A percentile compares a stretch with the other conserved stretches of the same genome.
Evolutionary conservation across 2,797 vertebrate species (phyloP).

Genomic region (Diplodus sargus): DNA sequence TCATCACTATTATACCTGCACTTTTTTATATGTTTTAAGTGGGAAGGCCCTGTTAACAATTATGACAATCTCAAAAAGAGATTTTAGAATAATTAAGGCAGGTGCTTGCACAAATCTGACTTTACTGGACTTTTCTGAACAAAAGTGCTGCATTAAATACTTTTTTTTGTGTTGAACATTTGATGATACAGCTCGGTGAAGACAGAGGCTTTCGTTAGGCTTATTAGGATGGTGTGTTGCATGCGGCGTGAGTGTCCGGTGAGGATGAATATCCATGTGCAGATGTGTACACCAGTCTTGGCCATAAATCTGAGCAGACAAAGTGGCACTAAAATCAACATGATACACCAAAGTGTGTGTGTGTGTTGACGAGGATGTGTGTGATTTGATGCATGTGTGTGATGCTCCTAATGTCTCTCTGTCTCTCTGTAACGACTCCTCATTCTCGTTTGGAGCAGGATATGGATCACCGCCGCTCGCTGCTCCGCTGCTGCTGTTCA

Average conservation of each 20-base stretch:
- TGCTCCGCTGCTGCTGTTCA: conserved; percentile 51
- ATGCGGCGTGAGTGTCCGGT: conserved; percentile 24
- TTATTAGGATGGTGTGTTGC: conserved; percentile 4
- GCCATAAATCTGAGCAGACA: conserved; percentile 34
- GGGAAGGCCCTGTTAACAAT: too few relatives aligned
- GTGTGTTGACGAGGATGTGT: conserved; percentile 28
- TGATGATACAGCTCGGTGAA: not conserved
- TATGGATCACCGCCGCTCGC: conserved; percentile 62
- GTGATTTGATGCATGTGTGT: conserved; percentile 45
- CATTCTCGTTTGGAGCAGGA: conserved; percentile 62
- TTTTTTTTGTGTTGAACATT: not conserved
- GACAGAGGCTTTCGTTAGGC: not conserved
- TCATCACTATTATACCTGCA: too few relatives aligned
- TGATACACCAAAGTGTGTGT: conserved; percentile 23
- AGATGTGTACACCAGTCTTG: conserved; percentile 20
- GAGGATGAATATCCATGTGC: conserved; percentile 3
- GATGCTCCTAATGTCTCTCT: conserved; percentile 63
- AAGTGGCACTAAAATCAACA: conserved; percentile 50
- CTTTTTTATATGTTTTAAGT: too few relatives aligned
- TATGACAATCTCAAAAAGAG: too few relatives aligned
- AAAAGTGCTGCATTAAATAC: not conserved
- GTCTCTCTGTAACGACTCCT: conserved; percentile 67
- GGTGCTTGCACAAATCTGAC: not conserved
- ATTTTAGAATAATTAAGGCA: too few relatives aligned
- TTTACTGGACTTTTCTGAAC: not conserved